Conservation (phyloP, 2,797 vertebrate genomes). For the Rallus crepitans region DNA sequence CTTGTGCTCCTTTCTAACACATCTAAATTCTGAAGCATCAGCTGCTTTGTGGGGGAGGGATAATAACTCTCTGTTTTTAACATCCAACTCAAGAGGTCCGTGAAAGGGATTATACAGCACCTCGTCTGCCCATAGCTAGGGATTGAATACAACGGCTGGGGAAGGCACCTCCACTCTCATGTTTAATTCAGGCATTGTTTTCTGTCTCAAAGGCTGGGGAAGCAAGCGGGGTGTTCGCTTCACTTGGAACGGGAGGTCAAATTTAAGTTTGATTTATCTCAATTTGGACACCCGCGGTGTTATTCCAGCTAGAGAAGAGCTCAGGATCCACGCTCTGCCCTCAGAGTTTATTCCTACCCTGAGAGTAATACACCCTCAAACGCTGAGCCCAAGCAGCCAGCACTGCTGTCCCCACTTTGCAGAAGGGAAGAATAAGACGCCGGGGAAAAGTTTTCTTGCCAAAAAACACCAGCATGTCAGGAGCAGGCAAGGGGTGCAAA, state of each 20-base stretch:
- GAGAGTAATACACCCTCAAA: background rate
- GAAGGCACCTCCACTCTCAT: background rate
- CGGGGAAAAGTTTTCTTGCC: background rate
- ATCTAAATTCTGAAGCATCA: constrained; percentile 51
- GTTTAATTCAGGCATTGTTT: background rate
- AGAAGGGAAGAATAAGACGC: background rate
- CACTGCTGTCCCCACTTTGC: background rate
- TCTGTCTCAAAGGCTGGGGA: constrained; percentile 19
- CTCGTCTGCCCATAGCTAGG: background rate
- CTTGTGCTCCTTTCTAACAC: background rate
- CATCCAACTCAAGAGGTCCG: background rate
- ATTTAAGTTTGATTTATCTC: background rate
- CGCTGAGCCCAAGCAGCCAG: background rate
- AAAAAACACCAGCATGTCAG: background rate
- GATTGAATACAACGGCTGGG: background rate
- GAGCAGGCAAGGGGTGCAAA: background rate
- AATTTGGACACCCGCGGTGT: accelerated
- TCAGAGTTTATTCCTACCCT: background rate
- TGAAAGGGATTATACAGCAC: background rate
- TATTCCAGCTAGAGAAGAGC: background rate
- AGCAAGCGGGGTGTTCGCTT: accelerated
- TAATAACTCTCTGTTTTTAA: constrained; percentile 47
- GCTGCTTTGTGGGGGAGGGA: constrained; percentile 30
- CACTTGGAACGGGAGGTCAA: background rate
- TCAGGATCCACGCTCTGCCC: background rate